Percentiles rank a stretch among this genome's conserved stretches.
phyloP scores from a whole-genome alignment of 2,113 vertebrate genomes.

The Apaloderma vittatum region DNA sequence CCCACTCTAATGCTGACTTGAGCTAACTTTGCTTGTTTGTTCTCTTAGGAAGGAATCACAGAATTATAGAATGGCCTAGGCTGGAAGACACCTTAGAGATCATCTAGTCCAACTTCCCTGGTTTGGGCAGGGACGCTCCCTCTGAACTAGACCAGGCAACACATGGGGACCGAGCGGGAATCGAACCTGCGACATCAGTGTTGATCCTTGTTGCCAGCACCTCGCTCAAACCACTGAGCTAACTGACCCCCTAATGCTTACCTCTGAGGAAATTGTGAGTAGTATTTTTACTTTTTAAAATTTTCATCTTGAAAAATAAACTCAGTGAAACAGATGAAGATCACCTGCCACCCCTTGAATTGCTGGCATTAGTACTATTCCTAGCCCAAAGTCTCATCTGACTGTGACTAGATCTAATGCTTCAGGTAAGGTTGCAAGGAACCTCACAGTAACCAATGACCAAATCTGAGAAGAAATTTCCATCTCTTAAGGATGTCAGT shows the following conservation, averaged over 20 bases:
- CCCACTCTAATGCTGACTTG: background rate
- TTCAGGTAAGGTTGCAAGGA: background rate
- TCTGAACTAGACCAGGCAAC: too few relatives aligned
- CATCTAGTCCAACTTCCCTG: too few relatives aligned
- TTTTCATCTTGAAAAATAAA: background rate
- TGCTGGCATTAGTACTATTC: background rate
- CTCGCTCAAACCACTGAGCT: too few relatives aligned
- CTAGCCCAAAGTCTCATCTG: background rate
- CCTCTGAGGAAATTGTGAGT: constrained; percentile 56
- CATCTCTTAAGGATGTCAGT: background rate
- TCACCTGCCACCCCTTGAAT: background rate
- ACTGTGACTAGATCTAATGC: background rate
- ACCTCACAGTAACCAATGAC: background rate
- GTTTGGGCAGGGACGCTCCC: too few relatives aligned
- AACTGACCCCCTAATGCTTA: too few relatives aligned
- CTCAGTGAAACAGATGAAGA: background rate
- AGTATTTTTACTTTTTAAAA: background rate
- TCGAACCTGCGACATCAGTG: too few relatives aligned
- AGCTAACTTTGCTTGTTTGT: background rate
- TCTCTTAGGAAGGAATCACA: constrained; percentile 29
- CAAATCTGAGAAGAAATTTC: background rate
- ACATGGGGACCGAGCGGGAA: too few relatives aligned
- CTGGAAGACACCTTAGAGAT: too few relatives aligned
- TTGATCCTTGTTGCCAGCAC: too few relatives aligned
- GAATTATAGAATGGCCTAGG: too few relatives aligned